phyloP scores from a whole-genome alignment of 2,113 vertebrate species.

The Sminthopsis crassicaudata region DNA sequence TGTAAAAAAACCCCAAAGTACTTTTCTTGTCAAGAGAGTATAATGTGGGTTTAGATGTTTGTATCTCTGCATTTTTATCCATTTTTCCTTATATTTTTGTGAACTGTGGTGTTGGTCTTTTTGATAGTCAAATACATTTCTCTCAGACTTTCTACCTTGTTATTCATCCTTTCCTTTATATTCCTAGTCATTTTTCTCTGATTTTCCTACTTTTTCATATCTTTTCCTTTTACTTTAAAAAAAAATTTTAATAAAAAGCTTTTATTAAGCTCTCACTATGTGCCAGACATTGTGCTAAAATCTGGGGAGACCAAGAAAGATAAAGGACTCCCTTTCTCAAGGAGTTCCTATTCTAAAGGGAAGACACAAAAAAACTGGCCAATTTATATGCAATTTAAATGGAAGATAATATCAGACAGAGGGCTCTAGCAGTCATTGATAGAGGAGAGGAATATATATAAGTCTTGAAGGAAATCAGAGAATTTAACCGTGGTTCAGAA shows the following conservation, averaged over 20 bases:
- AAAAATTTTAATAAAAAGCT: not conserved
- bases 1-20: too few relatives aligned
- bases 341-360: not conserved
- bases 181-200: too few relatives aligned
- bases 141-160: too few relatives aligned
- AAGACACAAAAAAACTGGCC: not conserved
- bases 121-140: too few relatives aligned
- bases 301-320: not conserved
- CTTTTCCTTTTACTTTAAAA: not conserved
- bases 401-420: not conserved
- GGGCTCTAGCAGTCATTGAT: not conserved
- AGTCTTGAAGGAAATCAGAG: not conserved
- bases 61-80: too few relatives aligned
- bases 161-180: too few relatives aligned
- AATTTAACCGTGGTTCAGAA: too few relatives aligned
- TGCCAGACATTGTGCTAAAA: not conserved
- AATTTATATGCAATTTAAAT: not conserved
- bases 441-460: not conserved
- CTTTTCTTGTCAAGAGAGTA: too few relatives aligned
- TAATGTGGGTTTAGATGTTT: too few relatives aligned
- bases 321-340: not conserved
- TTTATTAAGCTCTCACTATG: not conserved
- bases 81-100: too few relatives aligned
- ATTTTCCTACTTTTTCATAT: too few relatives aligned
- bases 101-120: too few relatives aligned